Evolutionary conservation across 2,113 vertebrate genomes (phyloP).

Genomic region (Zosterops pallidus): DNA sequence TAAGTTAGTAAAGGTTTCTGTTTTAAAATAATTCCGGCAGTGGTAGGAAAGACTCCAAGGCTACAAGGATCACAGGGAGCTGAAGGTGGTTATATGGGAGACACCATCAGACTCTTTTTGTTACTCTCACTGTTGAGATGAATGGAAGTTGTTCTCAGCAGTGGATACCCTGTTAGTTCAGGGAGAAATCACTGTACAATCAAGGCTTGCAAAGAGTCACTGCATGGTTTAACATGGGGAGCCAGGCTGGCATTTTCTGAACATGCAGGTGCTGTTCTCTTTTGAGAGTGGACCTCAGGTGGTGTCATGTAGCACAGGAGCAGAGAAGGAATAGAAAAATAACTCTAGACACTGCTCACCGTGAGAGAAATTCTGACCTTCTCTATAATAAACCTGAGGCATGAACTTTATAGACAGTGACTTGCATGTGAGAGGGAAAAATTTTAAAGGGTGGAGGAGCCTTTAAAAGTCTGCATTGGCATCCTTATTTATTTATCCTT

Average conservation of each 20-base stretch:
- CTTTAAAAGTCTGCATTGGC: constrained; percentile 1
- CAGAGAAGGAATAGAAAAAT: background rate
- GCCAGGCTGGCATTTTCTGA: background rate
- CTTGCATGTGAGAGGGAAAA: background rate
- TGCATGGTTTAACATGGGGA: background rate
- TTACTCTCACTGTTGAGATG: background rate
- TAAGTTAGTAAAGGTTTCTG: background rate
- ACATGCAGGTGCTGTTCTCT: background rate
- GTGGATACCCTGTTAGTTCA: background rate
- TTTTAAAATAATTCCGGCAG: background rate
- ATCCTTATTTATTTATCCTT: constrained; percentile 30
- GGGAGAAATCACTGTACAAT: background rate
- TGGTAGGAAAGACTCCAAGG: background rate
- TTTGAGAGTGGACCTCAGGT: background rate
- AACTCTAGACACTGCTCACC: background rate
- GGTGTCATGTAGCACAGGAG: background rate
- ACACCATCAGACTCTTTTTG: background rate
- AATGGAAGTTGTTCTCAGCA: background rate
- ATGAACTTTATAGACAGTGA: background rate
- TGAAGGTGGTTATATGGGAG: background rate
- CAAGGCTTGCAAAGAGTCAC: background rate
- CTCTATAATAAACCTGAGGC: background rate
- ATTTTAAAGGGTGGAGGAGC: background rate
- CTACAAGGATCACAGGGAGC: background rate
- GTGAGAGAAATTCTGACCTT: background rate